These are phyloP conservation scores for Glyptemys insculpta DNA, from an alignment of 2,797 vertebrate species.

Conservation along the genomic window DNA sequence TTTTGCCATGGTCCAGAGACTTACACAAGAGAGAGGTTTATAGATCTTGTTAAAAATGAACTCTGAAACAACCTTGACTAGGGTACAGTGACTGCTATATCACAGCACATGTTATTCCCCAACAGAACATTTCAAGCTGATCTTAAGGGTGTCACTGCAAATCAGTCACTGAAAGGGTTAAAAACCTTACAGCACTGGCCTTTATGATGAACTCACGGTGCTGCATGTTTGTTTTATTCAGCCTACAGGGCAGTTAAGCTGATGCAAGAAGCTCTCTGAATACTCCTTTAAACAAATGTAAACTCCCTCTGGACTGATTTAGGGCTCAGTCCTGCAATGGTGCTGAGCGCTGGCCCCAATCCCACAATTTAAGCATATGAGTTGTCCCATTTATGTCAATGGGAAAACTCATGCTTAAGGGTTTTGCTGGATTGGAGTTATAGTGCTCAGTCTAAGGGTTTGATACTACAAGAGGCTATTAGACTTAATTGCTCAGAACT, in stretches of 20 bases:
- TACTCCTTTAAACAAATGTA: not conserved
- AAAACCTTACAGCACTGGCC: not conserved
- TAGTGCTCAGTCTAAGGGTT: not conserved
- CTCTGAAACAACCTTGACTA: not conserved
- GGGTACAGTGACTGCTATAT: not conserved
- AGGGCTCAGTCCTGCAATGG: not conserved
- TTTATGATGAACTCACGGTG: accelerated
- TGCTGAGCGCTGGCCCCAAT: not conserved
- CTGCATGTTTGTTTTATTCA: accelerated
- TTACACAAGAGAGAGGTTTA: not conserved
- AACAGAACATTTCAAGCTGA: not conserved
- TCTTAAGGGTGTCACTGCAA: not conserved
- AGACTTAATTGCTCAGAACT: not conserved
- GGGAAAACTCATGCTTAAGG: not conserved
- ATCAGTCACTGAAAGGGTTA: not conserved
- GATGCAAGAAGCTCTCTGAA: not conserved
- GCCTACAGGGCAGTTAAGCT: not conserved
- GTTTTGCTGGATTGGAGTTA: not conserved
- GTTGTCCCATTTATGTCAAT: not conserved
- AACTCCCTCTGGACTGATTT: not conserved
- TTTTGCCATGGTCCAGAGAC: not conserved
- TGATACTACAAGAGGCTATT: not conserved
- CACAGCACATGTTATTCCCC: not conserved
- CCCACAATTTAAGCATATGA: not conserved
- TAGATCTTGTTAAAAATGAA: not conserved